Evolutionary conservation across 2,888 invertebrate genomes (phyloP).

Genomic region (Trichogramma evanescens): DNA sequence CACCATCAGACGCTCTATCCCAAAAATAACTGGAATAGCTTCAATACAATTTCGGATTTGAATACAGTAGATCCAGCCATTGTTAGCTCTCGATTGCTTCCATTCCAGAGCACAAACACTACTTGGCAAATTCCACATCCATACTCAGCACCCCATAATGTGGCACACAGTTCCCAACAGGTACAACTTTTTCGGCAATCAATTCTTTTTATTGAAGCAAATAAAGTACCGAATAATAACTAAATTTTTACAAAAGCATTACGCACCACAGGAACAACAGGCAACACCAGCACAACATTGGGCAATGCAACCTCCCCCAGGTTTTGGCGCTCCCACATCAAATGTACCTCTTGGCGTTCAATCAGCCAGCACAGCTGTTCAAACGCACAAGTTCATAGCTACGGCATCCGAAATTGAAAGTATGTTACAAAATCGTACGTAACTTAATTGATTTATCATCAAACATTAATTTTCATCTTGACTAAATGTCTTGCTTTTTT

Average conservation of each 20-base stretch:
- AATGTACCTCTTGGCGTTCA: slow-evolving; percentile 40
- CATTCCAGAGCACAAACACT: slow-evolving; percentile 41
- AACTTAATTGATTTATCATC: not conserved
- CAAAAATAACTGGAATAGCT: slow-evolving; percentile 44
- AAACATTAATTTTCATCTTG: not conserved
- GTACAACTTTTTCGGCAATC: slow-evolving; percentile 24
- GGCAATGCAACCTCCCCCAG: slow-evolving; percentile 46
- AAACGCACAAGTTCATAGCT: slow-evolving; percentile 45
- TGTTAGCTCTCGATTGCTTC: slow-evolving; percentile 60
- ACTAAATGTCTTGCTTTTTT: not conserved
- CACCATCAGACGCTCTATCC: slow-evolving; percentile 44
- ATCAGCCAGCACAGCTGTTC: slow-evolving; percentile 42
- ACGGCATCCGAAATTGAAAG: slow-evolving; percentile 46
- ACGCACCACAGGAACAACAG: slow-evolving; percentile 36
- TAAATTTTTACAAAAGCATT: not conserved
- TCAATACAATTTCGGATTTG: slow-evolving; percentile 67
- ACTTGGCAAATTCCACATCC: slow-evolving; percentile 45
- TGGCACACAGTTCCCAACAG: slow-evolving; percentile 44
- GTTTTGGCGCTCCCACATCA: slow-evolving; percentile 41
- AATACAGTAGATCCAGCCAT: slow-evolving; percentile 91
- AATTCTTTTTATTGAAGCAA: not conserved
- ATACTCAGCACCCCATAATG: slow-evolving; percentile 38
- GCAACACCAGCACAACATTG: slow-evolving; percentile 41
- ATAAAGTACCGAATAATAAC: not conserved
- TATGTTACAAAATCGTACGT: slow-evolving; percentile 26